Base-by-base conservation (phyloP, 2,113 vertebrate genomes). In the Xyliphius kryptos region DNA sequence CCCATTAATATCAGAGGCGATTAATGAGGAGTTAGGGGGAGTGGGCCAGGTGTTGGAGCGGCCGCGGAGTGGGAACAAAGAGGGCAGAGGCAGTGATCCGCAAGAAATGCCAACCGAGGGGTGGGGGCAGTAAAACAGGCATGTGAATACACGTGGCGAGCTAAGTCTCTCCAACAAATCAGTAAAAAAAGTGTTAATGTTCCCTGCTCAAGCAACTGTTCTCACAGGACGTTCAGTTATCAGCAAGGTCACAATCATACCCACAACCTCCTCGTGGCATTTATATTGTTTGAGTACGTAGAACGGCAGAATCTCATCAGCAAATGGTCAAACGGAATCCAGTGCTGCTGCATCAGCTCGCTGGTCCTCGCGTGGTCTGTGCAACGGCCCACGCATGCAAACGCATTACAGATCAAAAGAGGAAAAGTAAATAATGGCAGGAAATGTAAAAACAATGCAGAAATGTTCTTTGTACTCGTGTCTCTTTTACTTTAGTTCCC, bases 1-100 rank as follows among this genome's bases (percentile, higher is more conserved):
- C 79, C 79, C 83, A 87, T 88, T 84, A 88, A 86, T 88, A 86
- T 88, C 85, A 87, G 82, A 72, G 17, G 41, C 76, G 77, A 87
- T 86, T 89, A 87, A 87, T 87, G 86, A 86, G 82, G 77, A 76
- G 53, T 46, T 38, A 47, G 55, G 50, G 67, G 54, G 67, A 49
- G 66, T n/a, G n/a, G 73, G 61, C 83, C 85, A 86, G 85, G 87
- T 88, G 86, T 87, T 76, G 66, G 77, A 77, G 73, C 66, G 78
- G 79, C 74, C 77, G 76, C 80, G 80, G 82, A 86, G 81, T 72
- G 74, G 78, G 77, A 85, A 86, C 82, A 86, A 86, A 88, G 81
- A 82, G 80, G 80, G 80, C 75, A 37, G 32, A 71, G 69, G 83
- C 83, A 85, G 79, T 86, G 85, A 86, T 83, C 83, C 82, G 76